phyloP scores from a whole-genome alignment of 1,140 invertebrate species.

The Papilio machaon region DNA sequence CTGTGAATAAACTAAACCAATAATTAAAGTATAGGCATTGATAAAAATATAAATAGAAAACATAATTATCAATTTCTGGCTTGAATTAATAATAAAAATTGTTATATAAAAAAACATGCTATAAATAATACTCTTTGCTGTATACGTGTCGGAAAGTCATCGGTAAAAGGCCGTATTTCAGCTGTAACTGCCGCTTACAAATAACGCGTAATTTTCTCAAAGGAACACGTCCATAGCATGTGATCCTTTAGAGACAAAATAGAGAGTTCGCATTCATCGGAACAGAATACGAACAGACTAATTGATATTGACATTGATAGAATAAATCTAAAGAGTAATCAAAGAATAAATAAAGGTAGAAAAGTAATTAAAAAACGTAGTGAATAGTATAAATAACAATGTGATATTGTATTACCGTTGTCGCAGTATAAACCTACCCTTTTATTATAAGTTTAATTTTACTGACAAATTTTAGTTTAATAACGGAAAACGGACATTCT shows the following conservation, averaged over 20 bases:
- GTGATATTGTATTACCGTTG: too few relatives aligned
- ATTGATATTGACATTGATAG: too few relatives aligned
- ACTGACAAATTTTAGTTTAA: too few relatives aligned
- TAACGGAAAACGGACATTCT: background rate
- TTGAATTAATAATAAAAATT: too few relatives aligned
- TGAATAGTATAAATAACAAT: too few relatives aligned
- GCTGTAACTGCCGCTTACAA: conserved; percentile 62
- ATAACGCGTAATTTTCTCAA: conserved; percentile 73
- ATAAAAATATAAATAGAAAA: too few relatives aligned
- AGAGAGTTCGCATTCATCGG: background rate
- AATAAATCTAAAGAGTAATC: background rate
- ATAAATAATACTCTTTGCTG: background rate
- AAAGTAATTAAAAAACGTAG: too few relatives aligned
- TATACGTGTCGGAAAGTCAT: conserved; percentile 52
- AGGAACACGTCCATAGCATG: conserved; percentile 49
- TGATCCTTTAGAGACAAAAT: conserved; percentile 39
- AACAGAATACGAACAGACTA: background rate
- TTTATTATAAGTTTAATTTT: too few relatives aligned
- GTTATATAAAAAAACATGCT: too few relatives aligned
- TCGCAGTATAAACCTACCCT: too few relatives aligned
- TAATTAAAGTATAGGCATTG: too few relatives aligned
- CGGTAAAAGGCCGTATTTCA: conserved; percentile 68
- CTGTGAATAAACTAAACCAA: background rate
- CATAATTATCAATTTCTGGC: background rate
- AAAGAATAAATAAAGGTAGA: background rate